Evolutionary conservation across 2,797 vertebrate genomes (phyloP).

Genomic region (Eupleurogrammus muticus): DNA sequence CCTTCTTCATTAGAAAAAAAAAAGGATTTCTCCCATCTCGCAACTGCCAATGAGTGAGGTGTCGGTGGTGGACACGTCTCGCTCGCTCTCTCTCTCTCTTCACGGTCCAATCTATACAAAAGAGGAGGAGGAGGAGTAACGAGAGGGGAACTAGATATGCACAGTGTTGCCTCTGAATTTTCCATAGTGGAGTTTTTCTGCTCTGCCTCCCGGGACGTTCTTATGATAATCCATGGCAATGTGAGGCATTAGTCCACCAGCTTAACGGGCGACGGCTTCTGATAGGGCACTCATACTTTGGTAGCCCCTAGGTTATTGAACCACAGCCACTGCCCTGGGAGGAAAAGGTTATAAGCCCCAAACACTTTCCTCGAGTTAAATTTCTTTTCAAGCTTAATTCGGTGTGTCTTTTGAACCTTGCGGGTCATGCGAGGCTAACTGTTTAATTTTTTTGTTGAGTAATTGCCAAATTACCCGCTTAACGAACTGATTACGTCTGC

Average conservation of each 20-base stretch:
- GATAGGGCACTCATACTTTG: conserved; percentile 52
- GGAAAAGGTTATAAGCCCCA: conserved; percentile 51
- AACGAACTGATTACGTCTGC: conserved; percentile 18
- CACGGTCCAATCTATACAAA: conserved; percentile 64
- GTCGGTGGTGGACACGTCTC: conserved; percentile 61
- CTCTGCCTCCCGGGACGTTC: conserved; percentile 63
- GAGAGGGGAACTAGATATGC: conserved; percentile 54
- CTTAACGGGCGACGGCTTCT: conserved; percentile 61
- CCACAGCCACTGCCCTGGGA: conserved; percentile 25
- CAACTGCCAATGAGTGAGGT: conserved; percentile 74
- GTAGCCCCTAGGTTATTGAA: conserved; percentile 48
- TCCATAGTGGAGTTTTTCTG: conserved; percentile 65
- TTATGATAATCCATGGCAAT: conserved; percentile 76
- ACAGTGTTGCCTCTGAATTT: conserved; percentile 55
- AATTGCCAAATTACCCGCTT: conserved; percentile 46
- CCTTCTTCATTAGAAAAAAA: conserved; percentile 79
- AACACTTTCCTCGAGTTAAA: conserved; percentile 36
- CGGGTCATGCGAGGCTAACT: conserved; percentile 27
- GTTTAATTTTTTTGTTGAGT: conserved; percentile 44
- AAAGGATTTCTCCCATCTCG: conserved; percentile 73
- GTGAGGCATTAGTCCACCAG: conserved; percentile 65
- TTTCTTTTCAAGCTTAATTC: conserved; percentile 38
- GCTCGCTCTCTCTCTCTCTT: conserved; percentile 71
- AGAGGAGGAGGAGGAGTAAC: conserved; percentile 55
- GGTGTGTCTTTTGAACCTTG: conserved; percentile 26